Conservation (phyloP, 2,888 invertebrate genomes). For the Cephus rjabovi region DNA sequence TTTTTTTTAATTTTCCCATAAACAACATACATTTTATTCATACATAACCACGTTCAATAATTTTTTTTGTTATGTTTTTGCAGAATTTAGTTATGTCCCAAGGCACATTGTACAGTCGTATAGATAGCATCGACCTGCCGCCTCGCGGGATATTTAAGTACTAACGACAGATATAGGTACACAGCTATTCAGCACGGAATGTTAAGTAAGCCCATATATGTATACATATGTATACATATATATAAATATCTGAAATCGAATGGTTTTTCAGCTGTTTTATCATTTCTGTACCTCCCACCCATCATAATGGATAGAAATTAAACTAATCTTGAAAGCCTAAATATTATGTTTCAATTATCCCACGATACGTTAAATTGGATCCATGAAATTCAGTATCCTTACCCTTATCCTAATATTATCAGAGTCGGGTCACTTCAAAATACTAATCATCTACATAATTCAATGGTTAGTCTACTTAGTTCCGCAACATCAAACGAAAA, state of each 20-base stretch:
- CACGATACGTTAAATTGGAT: not conserved
- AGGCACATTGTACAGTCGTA: not conserved
- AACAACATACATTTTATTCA: not conserved
- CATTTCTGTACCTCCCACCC: not conserved
- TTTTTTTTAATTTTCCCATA: conserved; percentile 50
- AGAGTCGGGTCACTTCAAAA: not conserved
- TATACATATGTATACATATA: not conserved
- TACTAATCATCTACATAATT: not conserved
- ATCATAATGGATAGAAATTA: not conserved
- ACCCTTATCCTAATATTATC: not conserved
- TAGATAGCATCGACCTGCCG: not conserved
- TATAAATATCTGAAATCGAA: not conserved
- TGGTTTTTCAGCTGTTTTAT: not conserved
- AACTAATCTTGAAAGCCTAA: not conserved
- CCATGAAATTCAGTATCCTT: not conserved
- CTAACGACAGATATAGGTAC: not conserved
- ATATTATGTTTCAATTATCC: not conserved
- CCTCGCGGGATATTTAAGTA: not conserved
- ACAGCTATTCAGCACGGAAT: not conserved
- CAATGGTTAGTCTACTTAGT: not conserved
- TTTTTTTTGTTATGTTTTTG: not conserved
- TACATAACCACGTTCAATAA: not conserved
- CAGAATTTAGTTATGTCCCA: not conserved
- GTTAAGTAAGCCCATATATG: not conserved
- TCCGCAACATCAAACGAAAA: not conserved